A percentile compares a stretch with the other conserved stretches of the same genome.
Evolutionary conservation across 2,888 invertebrate species (phyloP).

Genomic region (Spodoptera picta): DNA sequence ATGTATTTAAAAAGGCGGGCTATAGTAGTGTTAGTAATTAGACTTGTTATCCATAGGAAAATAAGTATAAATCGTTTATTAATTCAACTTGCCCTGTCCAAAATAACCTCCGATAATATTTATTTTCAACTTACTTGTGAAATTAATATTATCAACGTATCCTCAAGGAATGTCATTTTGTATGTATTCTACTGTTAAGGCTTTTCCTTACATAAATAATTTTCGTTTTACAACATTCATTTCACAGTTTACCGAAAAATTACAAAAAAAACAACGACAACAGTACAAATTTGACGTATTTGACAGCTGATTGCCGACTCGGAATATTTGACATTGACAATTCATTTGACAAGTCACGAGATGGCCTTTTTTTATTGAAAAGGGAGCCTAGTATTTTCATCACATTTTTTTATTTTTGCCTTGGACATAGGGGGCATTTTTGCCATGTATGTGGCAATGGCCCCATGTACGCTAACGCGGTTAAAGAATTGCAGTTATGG

Average conservation of each 20-base stretch:
- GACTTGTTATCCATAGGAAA: too few species aligned
- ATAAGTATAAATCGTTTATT: conserved; percentile 1
- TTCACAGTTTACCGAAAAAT: conserved; percentile 6
- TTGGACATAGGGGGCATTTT: too few species aligned
- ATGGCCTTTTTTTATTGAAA: background rate
- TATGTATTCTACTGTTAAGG: background rate
- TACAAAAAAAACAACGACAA: conserved; percentile 9
- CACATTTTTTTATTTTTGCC: too few species aligned
- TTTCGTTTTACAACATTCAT: conserved; percentile 23
- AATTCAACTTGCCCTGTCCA: background rate
- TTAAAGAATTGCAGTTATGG: too few species aligned
- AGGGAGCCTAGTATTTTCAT: too few species aligned
- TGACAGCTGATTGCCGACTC: conserved; percentile 14
- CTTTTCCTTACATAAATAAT: background rate
- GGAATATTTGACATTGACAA: background rate
- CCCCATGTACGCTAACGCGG: too few species aligned
- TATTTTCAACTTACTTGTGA: conserved; percentile 90
- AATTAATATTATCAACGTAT: conserved; percentile 94
- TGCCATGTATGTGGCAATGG: too few species aligned
- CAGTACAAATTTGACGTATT: conserved; percentile 3
- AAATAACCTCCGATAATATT: conserved; percentile 51
- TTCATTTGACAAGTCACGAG: background rate
- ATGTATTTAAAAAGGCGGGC: too few species aligned
- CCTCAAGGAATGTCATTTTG: conserved; percentile 94
- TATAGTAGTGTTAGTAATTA: too few species aligned